Evolutionary conservation across 92 coral and sea anemone species (phyloP).

Genomic region (Paragorgia papillata): DNA sequence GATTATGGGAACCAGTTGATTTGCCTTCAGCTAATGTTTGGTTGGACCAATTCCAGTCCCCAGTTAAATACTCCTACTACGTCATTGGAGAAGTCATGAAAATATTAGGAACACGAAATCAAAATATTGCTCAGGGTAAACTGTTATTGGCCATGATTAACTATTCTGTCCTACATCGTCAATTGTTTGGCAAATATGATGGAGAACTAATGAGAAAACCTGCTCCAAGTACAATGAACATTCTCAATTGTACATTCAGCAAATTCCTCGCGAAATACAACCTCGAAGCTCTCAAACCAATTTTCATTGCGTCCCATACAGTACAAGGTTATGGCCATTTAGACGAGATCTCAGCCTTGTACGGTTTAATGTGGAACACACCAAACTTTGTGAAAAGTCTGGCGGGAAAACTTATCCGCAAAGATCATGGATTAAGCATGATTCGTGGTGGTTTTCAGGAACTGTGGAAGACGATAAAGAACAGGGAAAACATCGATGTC

Average conservation of each 20-base stretch:
- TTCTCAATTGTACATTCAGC: conserved; percentile 30
- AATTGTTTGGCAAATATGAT: conserved; percentile 56
- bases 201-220: conserved; percentile 53
- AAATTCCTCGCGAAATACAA: conserved; percentile 28
- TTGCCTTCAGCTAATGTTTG: conserved; percentile 38
- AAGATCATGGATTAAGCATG: conserved; percentile 32
- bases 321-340: conserved; percentile 58
- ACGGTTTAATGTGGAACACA: conserved; percentile 59
- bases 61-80: conserved; percentile 1
- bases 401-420: conserved; percentile 14
- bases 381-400: conserved; percentile 38
- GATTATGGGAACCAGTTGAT: conserved; percentile 42
- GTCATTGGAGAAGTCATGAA: conserved; percentile 36
- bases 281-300: conserved; percentile 35
- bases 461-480: conserved; percentile 39
- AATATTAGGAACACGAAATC: conserved; percentile 6
- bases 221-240: conserved; percentile 1
- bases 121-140: background rate
- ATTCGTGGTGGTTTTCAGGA: conserved; percentile 50
- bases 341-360: conserved; percentile 50
- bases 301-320: conserved; percentile 47
- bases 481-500: conserved; percentile 20
- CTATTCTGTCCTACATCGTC: conserved; percentile 46
- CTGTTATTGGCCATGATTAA: conserved; percentile 32
- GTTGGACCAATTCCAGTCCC: conserved; percentile 24